Percentiles rank a stretch among this genome's conserved stretches.
phyloP scores from a whole-genome alignment of 2,888 invertebrate species.

The Taphrorychus bicolor region DNA sequence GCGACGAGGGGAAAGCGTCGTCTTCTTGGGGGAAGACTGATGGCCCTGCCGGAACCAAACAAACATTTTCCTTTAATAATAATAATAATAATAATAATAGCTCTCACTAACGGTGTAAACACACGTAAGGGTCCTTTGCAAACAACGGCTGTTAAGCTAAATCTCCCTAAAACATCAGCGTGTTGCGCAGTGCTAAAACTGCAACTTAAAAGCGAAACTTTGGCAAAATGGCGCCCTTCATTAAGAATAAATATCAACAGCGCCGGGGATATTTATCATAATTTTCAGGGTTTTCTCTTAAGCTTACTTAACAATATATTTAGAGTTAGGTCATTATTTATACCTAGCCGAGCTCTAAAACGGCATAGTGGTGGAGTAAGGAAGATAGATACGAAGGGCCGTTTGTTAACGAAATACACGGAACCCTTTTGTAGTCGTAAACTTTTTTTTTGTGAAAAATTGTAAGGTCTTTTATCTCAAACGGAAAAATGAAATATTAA shows the following conservation, averaged over 20 bases:
- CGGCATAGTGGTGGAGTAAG: constrained; percentile 16
- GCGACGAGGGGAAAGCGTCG: too few species aligned
- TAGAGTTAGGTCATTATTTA: constrained; percentile 47
- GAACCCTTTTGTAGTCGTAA: neutral
- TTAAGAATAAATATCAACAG: constrained; percentile 49
- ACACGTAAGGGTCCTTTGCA: neutral
- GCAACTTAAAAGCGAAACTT: constrained; percentile 10
- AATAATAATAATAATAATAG: too few species aligned
- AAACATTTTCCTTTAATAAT: neutral
- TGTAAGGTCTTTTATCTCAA: neutral
- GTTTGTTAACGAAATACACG: constrained; percentile 8
- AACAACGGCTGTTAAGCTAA: neutral
- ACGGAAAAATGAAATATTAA: neutral
- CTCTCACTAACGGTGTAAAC: neutral
- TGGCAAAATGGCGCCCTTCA: constrained; percentile 43
- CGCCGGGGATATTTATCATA: constrained; percentile 48
- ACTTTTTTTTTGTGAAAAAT: neutral
- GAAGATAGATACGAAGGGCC: constrained; percentile 14
- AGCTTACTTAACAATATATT: constrained; percentile 52
- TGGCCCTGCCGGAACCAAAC: neutral
- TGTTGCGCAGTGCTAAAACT: constrained; percentile 9
- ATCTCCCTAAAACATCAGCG: neutral
- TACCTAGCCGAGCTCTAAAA: constrained; percentile 11
- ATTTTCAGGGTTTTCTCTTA: constrained; percentile 48
- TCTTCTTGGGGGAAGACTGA: too few species aligned